Base-by-base conservation (phyloP, 2,113 vertebrate species). In the Todiramphus chloris region DNA sequence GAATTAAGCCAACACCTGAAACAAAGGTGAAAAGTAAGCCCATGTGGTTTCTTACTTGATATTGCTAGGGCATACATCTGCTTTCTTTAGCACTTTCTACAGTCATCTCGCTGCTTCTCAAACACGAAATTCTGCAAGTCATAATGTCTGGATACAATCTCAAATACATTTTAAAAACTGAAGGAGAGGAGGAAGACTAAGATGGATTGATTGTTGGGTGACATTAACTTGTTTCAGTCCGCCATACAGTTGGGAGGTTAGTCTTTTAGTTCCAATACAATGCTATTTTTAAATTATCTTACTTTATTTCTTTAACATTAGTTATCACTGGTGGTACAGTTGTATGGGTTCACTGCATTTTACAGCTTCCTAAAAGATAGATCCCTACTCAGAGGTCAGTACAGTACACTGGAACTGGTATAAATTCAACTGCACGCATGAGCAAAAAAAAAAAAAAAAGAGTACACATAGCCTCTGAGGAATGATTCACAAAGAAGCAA, bases 41-140 rank as follows among this genome's bases (percentile, higher is more conserved):
- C 1, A 1, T 16, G 39, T 91, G 35, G 6, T 43, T 75, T 68
- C 51, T 60, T 20, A 31, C 35, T 53, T 67, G 35, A 8, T 43
- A 25, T 44, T 1, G 0, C 39, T 43, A 50, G 25, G 23, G 2
- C 25, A 53, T 13, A 31, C 0, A 4, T 44, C 35, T 85, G 10
- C 3, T 31, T 46, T 17, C 58, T 62, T 39, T 63, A 83, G 39
- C 20, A 28, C 8, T 78, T 91, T 60, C 19, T 35, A 27, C 9
- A 76, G 35, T 43, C 4, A 17, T 72, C 21, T 75, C 5, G 1
- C 14, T 75, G 25, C 20, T 70, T 76, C 62, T 73, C 43, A 85
- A 76, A 35, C 24, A 80, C 30, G 76, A 69, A 50, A 0, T 0
- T 39, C 53, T 94, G 30, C 30, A 89, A 51, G n/a, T 35, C 24